These are phyloP conservation scores for Riptortus pedestris DNA, from an alignment of 1,140 invertebrate genomes.

Conservation along the genomic window DNA sequence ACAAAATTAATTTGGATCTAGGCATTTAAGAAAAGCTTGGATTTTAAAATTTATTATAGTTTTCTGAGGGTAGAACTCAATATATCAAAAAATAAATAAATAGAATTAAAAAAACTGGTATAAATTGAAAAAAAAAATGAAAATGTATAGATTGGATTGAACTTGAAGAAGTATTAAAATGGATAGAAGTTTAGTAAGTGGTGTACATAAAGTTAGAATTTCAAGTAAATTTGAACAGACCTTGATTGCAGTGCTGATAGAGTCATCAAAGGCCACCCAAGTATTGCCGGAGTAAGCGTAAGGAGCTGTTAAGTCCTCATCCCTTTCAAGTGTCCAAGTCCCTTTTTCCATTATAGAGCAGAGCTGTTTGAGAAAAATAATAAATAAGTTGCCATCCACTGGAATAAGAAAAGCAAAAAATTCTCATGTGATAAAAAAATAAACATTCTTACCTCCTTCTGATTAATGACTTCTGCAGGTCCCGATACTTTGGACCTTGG, in stretches of 20 bases:
- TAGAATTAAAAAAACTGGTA: no score
- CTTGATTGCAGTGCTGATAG: conserved; percentile 59
- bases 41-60: no score
- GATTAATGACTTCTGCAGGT: conserved; percentile 45
- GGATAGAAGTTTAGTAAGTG: no score
- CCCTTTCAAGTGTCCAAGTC: conserved; percentile 62
- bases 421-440: not conserved
- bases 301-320: conserved; percentile 65
- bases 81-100: no score
- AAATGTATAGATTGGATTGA: no score
- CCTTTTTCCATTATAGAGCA: conserved; percentile 50
- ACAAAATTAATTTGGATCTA: no score
- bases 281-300: conserved; percentile 60
- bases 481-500: conserved; percentile 52
- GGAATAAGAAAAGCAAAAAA: not conserved
- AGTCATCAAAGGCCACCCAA: conserved; percentile 70
- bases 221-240: conserved; percentile 37
- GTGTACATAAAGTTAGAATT: no score
- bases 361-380: conserved; percentile 39
- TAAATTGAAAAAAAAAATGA: no score
- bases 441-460: conserved; percentile 42
- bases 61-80: no score
- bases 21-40: no score
- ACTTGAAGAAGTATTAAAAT: no score
- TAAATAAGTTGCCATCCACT: not conserved